Evolutionary conservation across 1,140 invertebrate genomes (phyloP), one percentile per base, ranked within the genome.

Genomic region (Ceratosolen solmsi): DNA sequence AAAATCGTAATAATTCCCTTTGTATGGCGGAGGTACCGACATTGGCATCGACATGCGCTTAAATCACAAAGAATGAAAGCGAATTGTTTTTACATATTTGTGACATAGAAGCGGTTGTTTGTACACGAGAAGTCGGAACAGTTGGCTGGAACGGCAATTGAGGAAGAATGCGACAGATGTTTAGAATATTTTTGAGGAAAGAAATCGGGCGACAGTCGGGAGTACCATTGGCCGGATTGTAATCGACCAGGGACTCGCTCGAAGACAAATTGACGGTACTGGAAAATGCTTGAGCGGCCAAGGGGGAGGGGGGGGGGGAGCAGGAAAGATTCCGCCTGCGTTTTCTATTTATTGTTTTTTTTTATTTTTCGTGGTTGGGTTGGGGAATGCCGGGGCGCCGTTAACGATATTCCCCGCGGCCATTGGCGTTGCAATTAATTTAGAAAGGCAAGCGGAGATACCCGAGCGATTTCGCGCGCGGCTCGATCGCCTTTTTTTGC

Each of bases 381-480:
- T 25, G 22, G 70, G 20, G 41, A 41, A 73, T 54, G 49, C 46
- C 30, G 36, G 38, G 27, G 36, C 27, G 56, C 46, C 60, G 79
- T 65, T 81, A 75, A 75, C 51, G 72, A 82, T 82, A 82, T 77
- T 82, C 65, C 73, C 74, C 36, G 73, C 33, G 65, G 73, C 63
- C 80, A 80, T 80, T 54, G 71, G 79, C 68, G 41, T 33, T 58
- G 80, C 73, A 71, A 82, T 82, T 76, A 77, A 82, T 82, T 77
- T 70, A 82, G 80, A 82, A 82, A 82, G 74, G 54, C 63, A 33
- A 70, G 65, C 77, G 17, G 65, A 74, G 74, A 68, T 68, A 77
- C 36, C 15, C 75, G 60, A 54, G 30, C 60, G 65, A 79, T 71
- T 71, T 79, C 77, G 33, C 75, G 41, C 46, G 51, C 36, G 8